A percentile compares a stretch with the other conserved stretches of the same genome.
phyloP scores from a whole-genome alignment of 2,797 vertebrate species.

The Oreochromis grahami region DNA sequence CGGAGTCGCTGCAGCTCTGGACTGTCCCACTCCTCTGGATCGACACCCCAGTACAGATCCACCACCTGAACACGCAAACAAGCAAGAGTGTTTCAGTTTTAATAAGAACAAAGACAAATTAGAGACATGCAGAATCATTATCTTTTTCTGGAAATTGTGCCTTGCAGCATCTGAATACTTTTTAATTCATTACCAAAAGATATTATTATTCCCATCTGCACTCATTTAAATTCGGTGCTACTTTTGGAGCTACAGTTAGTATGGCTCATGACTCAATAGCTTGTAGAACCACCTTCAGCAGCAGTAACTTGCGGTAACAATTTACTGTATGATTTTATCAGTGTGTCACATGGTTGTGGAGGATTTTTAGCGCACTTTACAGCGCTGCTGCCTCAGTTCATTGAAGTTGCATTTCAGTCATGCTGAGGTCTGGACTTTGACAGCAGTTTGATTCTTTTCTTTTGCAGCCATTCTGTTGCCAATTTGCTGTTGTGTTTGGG shows the following conservation, averaged over 20 bases:
- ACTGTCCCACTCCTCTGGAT: slow-evolving; percentile 92
- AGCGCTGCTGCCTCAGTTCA: accelerated
- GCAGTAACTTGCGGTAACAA: not conserved
- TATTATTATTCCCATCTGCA: not conserved
- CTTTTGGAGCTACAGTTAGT: not conserved
- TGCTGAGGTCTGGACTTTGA: not conserved
- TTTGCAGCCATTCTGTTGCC: not conserved
- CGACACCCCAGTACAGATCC: slow-evolving; percentile 95
- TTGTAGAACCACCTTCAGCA: not conserved
- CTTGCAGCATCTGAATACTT: not conserved
- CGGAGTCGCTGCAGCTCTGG: slow-evolving; percentile 91
- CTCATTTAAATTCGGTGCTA: not conserved
- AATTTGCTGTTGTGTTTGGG: not conserved
- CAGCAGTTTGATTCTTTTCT: not conserved
- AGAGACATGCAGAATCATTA: not conserved
- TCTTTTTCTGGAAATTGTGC: not conserved
- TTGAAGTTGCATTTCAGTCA: not conserved
- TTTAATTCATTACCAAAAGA: not conserved
- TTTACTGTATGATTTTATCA: not conserved
- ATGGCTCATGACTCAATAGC: not conserved
- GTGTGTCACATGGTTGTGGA: not conserved
- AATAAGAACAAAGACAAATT: not conserved
- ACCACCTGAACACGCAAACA: slow-evolving; percentile 81
- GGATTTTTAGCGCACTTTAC: not conserved
- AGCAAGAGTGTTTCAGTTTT: not conserved